Evolutionary conservation across 2,888 invertebrate species (phyloP), one percentile per base, ranked within the genome.

Genomic region (Tineola bisselliella): DNA sequence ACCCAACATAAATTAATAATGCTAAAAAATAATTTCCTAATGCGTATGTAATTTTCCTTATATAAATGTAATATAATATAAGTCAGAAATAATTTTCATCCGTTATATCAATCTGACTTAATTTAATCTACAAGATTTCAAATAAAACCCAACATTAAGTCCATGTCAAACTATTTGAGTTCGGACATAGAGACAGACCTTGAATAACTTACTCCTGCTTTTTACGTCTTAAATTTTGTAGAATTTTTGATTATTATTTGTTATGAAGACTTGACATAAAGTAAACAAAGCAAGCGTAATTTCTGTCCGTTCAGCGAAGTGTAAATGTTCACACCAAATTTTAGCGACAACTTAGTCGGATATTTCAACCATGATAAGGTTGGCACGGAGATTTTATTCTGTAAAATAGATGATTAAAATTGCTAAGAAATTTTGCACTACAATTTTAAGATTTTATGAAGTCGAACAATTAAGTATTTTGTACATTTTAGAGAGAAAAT

Each of bases 261-360:
- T 12, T n/a, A 38, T 6, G 38, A 10, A 10, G 10, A 38, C 38
- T 38, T 38, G 38, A n/a, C 38, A 38, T 38, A 38, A 38, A 38
- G 38, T 10, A 48, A 48, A 48, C 17, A 48, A 48, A 48, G 17
- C 48, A 10, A 6, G 25, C 13, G 48, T 17, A 48, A 17, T 48
- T 48, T 48, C 48, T 25, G 54, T 18, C 8, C 54, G 54, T 54
- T 54, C 54, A 54, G 19, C 25, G 54, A 54, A 54, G 19, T 54
- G 25, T 19, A 54, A 54, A 54, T 54, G 1, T 18, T 25, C 12
- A 25, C 19, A 25, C 54, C n/a, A 54, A 54, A 54, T 25, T 54
- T 54, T 54, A 19, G 19, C n/a, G 54, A 54, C 54, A 54, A 15
- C 13, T 48, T 48, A 38, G 11, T 38, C n/a, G 38, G 38, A 3